These are phyloP conservation scores for Heterotilapia buettikoferi DNA, from an alignment of 2,113 vertebrate genomes.

Conservation along the genomic window DNA sequence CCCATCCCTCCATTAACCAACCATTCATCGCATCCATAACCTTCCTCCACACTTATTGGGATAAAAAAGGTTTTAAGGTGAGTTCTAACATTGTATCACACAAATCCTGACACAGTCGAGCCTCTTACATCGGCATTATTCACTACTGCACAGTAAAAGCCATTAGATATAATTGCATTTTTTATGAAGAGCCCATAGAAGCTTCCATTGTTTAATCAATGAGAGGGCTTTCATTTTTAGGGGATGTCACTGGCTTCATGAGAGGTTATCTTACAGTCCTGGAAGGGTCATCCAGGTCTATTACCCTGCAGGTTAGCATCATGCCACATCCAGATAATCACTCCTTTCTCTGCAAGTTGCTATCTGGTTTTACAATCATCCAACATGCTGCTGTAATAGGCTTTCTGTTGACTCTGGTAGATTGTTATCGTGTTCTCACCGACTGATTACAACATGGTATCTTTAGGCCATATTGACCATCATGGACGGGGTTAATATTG, in stretches of 20 bases:
- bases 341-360: background rate
- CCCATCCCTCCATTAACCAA: constrained; percentile 6
- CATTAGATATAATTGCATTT: constrained; percentile 50
- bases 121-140: constrained; percentile 3
- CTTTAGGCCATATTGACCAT: constrained; percentile 15
- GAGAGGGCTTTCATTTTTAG: constrained; percentile 15
- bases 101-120: background rate
- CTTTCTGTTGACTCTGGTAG: constrained; percentile 53
- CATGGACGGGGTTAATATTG: background rate
- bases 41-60: background rate
- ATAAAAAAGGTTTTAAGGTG: background rate
- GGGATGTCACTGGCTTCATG: background rate
- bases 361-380: constrained; percentile 41
- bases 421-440: constrained; percentile 25
- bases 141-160: constrained; percentile 19
- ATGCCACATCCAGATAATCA: background rate
- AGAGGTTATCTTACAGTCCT: background rate
- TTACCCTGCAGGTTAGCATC: constrained; percentile 16
- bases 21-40: background rate
- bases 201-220: constrained; percentile 22
- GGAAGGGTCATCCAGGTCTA: constrained; percentile 17
- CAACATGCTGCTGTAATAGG: constrained; percentile 38
- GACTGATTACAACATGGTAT: constrained; percentile 41
- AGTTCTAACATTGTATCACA: background rate
- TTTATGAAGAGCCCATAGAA: constrained; percentile 42